Evolutionary conservation across 2,113 vertebrate genomes (phyloP), one percentile per base, ranked within the genome.

Genomic region (Apaloderma vittatum): DNA sequence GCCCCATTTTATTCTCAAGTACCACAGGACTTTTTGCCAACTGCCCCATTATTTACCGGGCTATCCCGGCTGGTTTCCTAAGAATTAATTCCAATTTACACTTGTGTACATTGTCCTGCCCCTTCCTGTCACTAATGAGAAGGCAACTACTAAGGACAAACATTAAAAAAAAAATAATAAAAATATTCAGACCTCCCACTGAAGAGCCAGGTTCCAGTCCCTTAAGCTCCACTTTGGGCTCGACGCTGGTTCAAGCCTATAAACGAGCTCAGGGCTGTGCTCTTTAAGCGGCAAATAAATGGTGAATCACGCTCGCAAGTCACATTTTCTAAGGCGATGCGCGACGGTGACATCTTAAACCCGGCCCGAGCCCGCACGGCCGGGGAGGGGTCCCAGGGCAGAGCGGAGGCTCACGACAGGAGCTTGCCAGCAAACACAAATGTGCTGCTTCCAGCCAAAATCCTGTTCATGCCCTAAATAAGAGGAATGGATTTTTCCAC

Each of bases 311-410:
- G 1, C 19, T 6, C 5, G 1, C 21, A 30, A 16, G 3, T 21
- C 12, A 4, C 3, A 5, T 48, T 54, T 18, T 26, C 37, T 8
- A 9, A 19, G 2, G 3, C 0, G 2, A 8, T 2, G 43, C 0
- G 1, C n/a, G 12, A 6, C 2, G 1, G n/a, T 3, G 8, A 1
- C 1, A 21, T 30, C 55, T 27, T 8, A 19, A 26, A 10, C 14
- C 1, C 26, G 2, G 18, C 1, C 23, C 4, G 37, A 30, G 4
- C 21, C 9, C 67, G 40, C 40, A 40, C 40, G 40, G 40, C 26
- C 3, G 4, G 23, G 36, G 19, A 3, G 45, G 17, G 13, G 13
- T 27, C 5, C 61, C 77, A 11, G 70, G 46, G 17, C 2, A 10
- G 14, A 26, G 67, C 45, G 3, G 59, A 12, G 89, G 27, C 46